Evolutionary conservation across 2,888 invertebrate genomes (phyloP), one percentile per base, ranked within the genome.

Genomic region (Temnothorax unifasciatus): DNA sequence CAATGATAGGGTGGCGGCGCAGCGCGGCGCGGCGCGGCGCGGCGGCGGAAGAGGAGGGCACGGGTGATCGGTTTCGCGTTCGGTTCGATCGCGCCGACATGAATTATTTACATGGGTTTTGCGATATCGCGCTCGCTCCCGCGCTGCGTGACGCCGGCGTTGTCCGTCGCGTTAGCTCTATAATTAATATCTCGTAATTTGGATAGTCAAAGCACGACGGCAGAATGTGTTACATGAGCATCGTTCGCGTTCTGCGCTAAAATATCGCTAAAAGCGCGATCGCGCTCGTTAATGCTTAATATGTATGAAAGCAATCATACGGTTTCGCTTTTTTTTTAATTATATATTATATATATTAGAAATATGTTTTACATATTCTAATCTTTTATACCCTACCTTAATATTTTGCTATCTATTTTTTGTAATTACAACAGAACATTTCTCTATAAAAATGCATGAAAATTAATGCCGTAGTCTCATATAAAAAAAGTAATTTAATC

Each of bases 171-270:
- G 89, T 89, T 89, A 87, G 86, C 87, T 89, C 86, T 89, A 77
- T 87, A 86, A 89, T 89, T 87, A 89, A 89, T 89, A 86, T 73
- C 82, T 84, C 84, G 90, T 83, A 89, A 87, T 84, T 87, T 84
- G 89, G 59, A 81, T 89, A 89, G 89, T 89, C 86, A 89, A 81
- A 89, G 85, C 82, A 86, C 86, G 82, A 64, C 54, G 82, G 79
- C 47, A 71, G 79, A 79, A 79, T 81, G 79, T 71, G 79, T 81
- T 81, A 71, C 79, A 77, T 54, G 77, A 54, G 25, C 54, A 57
- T 68, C 77, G 71, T 29, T 3, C 38, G 59, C 71, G 47, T 34
- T 21, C 15, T 25, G 47, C 9, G 59, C 59, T 29, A 29, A 29
- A 29, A 47, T 71, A 81, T 69, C 57, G 71, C 73, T 81, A 81